Base-by-base conservation (phyloP, 2,888 invertebrate species). In the Parnassius smintheus region DNA sequence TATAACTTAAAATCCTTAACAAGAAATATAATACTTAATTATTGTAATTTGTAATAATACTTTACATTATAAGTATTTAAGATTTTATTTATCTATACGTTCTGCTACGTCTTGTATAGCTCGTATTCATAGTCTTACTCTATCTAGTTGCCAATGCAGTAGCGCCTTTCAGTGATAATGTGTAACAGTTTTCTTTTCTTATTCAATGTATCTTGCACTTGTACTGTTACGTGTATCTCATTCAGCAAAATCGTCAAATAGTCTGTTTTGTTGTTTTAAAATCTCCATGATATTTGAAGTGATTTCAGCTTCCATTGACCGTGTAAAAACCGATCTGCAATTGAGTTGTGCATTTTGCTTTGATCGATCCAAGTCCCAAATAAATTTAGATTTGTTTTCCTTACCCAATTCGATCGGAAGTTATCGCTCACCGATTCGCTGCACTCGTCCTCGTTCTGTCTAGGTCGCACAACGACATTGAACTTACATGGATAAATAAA, bases 391-490 rank as follows among this genome's bases (percentile, higher is more conserved):
- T 44, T 35, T 46, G 59, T 62, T 66, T 62, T 44, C 70, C 68
- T 66, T 68, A 58, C 49, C 56, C 67, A 68, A 66, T 65, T 67
- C 61, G 61, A 61, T 52, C 51, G 49, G 35, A 65, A 59, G 48
- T 58, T 45, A 55, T 49, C 61, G 61, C 53, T 60, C 53, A 56
- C 61, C 64, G 50, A 53, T 59, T 65, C 68, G 62, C 69, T 68
- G 73, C 72, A 75, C 72, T 77, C 76, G 73, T 72, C 65, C 70
- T 73, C 75, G 72, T 73, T 71, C 70, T 71, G 74, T 80, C 76
- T 81, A 77, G 78, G 78, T 75, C 80, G 68, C 63, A 64, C 57
- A 10, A 66, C 61, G 85, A 82, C 85, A 87, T 85, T 88, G 86
- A 88, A 84, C 85, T 84, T 85, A 81, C 68, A 75, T 44, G 35